phyloP scores from a whole-genome alignment of 1,140 invertebrate species.

The Sycophaga agraensis region DNA sequence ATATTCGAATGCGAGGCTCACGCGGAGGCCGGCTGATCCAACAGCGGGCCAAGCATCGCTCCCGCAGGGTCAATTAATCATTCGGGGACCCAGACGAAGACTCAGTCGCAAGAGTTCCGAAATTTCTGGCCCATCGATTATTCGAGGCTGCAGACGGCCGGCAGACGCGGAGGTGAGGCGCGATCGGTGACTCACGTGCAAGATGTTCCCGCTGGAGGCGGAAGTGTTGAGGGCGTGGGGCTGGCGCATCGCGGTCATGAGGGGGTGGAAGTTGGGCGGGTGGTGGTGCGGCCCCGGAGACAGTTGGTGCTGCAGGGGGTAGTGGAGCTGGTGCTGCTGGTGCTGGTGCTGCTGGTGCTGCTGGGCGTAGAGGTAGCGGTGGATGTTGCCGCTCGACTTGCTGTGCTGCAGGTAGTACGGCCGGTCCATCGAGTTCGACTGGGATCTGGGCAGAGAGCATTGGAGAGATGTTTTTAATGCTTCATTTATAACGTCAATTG shows the following conservation, averaged over 20 bases:
- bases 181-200: constrained; percentile 62
- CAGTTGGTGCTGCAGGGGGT: constrained; percentile 36
- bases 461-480: no score
- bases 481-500: no score
- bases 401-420: constrained; percentile 60
- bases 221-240: constrained; percentile 61
- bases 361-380: constrained; percentile 56
- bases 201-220: constrained; percentile 67
- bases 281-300: constrained; percentile 44
- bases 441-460: constrained; percentile 43
- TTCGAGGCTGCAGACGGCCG: no score
- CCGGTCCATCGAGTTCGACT: constrained; percentile 44
- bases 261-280: constrained; percentile 46
- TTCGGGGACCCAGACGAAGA: no score
- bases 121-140: no score
- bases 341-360: constrained; percentile 48
- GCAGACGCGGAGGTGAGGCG: no score
- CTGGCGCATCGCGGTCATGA: constrained; percentile 46
- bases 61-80: no score
- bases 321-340: constrained; percentile 39
- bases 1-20: no score
- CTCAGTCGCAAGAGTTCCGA: no score
- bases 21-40: no score
- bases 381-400: constrained; percentile 65
- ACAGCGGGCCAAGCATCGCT: no score